phyloP scores from a whole-genome alignment of 1,140 invertebrate species.

The Bombus polaris region DNA sequence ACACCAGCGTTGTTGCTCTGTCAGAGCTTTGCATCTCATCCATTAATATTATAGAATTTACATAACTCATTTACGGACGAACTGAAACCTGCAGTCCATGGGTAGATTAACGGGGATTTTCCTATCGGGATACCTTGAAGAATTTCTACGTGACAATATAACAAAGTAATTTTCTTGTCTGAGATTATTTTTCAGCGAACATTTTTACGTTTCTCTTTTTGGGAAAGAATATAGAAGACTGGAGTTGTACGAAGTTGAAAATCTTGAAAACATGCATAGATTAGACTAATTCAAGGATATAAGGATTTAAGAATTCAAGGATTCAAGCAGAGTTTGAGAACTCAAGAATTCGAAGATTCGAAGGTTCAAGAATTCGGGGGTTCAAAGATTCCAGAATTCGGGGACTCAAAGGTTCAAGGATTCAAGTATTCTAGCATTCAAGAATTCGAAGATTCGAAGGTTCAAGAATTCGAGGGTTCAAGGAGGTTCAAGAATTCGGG shows the following conservation, averaged over 20 bases:
- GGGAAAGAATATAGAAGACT: not conserved
- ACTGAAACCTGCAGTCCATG: not conserved
- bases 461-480: not conserved
- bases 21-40: conserved; percentile 35
- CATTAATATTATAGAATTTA: conserved; percentile 32
- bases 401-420: no score
- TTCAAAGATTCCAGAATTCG: no score
- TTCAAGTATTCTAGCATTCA: not conserved
- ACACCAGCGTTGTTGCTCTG: conserved; percentile 1
- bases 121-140: not conserved
- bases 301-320: not conserved
- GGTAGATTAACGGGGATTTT: not conserved
- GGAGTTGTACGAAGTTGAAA: no score
- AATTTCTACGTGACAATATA: not conserved
- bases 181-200: not conserved
- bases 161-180: not conserved
- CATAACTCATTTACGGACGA: not conserved
- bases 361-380: no score
- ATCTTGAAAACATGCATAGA: not conserved
- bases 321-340: no score
- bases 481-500: not conserved
- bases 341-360: not conserved
- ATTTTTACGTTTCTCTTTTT: no score
- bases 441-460: no score
- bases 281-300: not conserved